Conservation (phyloP, 2,888 invertebrate genomes). For the Physocephala rufipes region DNA sequence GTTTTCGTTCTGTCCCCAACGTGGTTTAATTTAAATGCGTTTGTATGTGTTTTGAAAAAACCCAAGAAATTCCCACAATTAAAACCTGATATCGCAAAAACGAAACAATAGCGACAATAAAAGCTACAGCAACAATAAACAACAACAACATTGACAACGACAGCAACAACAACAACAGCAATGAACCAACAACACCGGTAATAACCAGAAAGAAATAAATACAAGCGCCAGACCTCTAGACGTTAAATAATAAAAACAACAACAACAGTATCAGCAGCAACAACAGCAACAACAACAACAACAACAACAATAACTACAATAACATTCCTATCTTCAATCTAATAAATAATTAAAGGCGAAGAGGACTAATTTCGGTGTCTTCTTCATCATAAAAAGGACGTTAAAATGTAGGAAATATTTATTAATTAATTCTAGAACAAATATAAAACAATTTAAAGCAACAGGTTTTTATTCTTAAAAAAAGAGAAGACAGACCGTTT, state of each 20-base stretch:
- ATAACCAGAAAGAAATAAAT: too few species aligned
- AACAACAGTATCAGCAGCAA: constrained; percentile 12
- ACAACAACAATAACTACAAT: neutral
- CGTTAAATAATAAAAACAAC: constrained; percentile 23
- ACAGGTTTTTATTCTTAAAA: too few species aligned
- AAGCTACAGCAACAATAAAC: constrained; percentile 31
- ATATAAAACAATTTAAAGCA: too few species aligned
- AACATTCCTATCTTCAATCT: too few species aligned
- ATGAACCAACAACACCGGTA: neutral
- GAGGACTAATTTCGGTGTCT: too few species aligned
- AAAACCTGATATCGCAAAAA: constrained; percentile 46
- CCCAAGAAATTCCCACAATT: constrained; percentile 67
- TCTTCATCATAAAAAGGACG: too few species aligned
- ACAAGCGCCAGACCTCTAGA: too few species aligned
- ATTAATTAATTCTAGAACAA: too few species aligned
- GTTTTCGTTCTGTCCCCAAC: too few species aligned
- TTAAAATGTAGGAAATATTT: too few species aligned
- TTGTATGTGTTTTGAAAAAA: constrained; percentile 63
- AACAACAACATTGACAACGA: constrained; percentile 16
- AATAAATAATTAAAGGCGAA: too few species aligned
- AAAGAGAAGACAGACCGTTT: too few species aligned
- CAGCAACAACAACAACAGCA: constrained; percentile 25
- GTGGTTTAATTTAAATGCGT: constrained; percentile 39
- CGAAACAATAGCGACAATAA: constrained; percentile 40
- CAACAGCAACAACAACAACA: neutral